These are phyloP conservation scores for Campaea margaritaria DNA, from an alignment of 2,888 invertebrate species.

Conservation along the genomic window DNA sequence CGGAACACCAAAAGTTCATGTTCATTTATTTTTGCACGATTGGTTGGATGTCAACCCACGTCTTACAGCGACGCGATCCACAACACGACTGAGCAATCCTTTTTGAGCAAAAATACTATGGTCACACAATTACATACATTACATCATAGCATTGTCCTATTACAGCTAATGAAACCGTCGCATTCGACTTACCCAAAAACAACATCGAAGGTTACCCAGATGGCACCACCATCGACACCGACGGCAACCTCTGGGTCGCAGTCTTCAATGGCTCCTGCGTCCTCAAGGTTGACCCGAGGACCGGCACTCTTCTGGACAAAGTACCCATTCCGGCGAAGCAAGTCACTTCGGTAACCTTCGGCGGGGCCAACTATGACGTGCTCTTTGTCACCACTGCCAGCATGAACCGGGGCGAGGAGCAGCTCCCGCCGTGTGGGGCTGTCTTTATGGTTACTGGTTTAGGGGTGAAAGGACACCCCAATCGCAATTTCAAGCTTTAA, in stretches of 20 bases:
- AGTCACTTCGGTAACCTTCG: conserved; percentile 90
- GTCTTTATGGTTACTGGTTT: conserved; percentile 87
- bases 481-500: conserved; percentile 57
- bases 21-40: no score
- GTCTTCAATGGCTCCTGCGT: conserved; percentile 87
- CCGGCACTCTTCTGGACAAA: conserved; percentile 83
- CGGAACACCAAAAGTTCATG: no score
- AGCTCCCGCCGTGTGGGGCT: conserved; percentile 84
- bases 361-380: conserved; percentile 88
- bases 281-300: conserved; percentile 81
- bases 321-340: conserved; percentile 85
- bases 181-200: conserved; percentile 85
- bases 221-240: conserved; percentile 90
- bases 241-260: conserved; percentile 91
- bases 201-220: conserved; percentile 83
- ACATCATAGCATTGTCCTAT: no score
- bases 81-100: no score
- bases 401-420: conserved; percentile 62
- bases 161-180: conserved; percentile 85
- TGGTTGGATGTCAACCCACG: no score
- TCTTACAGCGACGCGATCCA: no score
- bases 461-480: conserved; percentile 83
- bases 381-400: conserved; percentile 88
- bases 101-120: no score
- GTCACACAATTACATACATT: no score